A percentile compares a stretch with the other conserved stretches of the same genome.
These are phyloP conservation scores for Callimorpha dominula DNA, from an alignment of 2,888 invertebrate genomes.

Conservation along the genomic window DNA sequence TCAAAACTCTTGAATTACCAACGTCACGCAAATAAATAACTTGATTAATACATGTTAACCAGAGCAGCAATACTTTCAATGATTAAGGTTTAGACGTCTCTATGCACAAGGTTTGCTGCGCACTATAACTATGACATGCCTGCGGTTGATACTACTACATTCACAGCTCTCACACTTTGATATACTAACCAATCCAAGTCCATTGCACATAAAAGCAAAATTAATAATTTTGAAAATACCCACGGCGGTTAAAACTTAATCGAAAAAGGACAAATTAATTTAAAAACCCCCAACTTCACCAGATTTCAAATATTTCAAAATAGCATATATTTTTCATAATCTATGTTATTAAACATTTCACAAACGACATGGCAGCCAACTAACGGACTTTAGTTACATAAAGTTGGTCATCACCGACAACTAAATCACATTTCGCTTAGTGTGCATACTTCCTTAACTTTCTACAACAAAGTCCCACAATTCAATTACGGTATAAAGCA, in stretches of 20 bases:
- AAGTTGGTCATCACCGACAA: background rate
- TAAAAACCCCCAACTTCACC: too few species aligned
- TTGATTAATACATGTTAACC: slow-evolving; percentile 18
- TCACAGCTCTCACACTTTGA: background rate
- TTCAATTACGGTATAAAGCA: slow-evolving; percentile 25
- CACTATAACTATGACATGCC: background rate
- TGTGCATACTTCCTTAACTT: slow-evolving; percentile 9
- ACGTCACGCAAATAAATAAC: slow-evolving; percentile 12
- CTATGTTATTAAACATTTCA: too few species aligned
- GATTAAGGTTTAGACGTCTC: background rate
- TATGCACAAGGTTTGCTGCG: slow-evolving; percentile 3
- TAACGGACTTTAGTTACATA: background rate
- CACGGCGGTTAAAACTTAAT: too few species aligned
- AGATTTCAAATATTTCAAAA: too few species aligned
- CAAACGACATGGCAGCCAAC: too few species aligned
- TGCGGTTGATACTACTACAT: background rate
- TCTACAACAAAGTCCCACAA: slow-evolving; percentile 26
- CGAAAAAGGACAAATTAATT: too few species aligned
- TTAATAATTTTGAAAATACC: background rate
- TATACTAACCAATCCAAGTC: background rate
- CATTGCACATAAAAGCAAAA: background rate
- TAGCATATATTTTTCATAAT: too few species aligned
- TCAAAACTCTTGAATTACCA: slow-evolving; percentile 17
- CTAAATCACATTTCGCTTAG: background rate
- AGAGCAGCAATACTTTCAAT: slow-evolving; percentile 1